Percentiles rank a stretch among this genome's conserved stretches.
Conservation (phyloP, 2,888 invertebrate genomes). For the Leucoptera coffeella region DNA sequence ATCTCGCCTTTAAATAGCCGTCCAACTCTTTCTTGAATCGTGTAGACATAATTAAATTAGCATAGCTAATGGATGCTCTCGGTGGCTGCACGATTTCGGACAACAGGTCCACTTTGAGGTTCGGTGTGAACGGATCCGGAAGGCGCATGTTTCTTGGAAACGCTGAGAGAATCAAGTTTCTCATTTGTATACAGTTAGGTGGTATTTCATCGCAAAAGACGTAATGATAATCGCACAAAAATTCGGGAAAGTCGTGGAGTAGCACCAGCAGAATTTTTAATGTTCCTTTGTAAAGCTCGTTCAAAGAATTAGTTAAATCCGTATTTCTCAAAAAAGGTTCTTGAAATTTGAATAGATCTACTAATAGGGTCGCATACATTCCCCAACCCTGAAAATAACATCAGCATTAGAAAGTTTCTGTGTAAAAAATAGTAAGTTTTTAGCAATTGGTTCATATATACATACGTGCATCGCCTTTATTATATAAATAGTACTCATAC, state of each 20-base stretch:
- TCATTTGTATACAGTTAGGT: constrained; percentile 98
- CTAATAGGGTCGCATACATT: constrained; percentile 92
- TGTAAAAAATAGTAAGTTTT: no score
- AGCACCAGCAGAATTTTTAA: constrained; percentile 89
- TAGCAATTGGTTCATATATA: no score
- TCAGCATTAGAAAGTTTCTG: no score
- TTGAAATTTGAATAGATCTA: constrained; percentile 94
- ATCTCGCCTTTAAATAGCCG: constrained; percentile 88
- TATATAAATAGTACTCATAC: no score
- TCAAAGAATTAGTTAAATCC: constrained; percentile 90
- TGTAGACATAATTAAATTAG: constrained; percentile 77
- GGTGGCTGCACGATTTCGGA: constrained; percentile 86
- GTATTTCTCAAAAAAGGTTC: constrained; percentile 97
- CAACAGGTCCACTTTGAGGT: constrained; percentile 88
- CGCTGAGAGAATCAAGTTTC: constrained; percentile 95
- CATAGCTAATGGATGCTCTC: constrained; percentile 82
- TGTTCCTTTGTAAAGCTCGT: constrained; percentile 92
- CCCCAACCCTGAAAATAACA: constrained; percentile 98
- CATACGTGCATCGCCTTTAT: no score
- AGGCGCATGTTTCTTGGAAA: constrained; percentile 97
- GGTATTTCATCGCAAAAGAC: constrained; percentile 99
- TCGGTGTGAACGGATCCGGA: constrained; percentile 98
- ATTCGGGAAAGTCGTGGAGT: constrained; percentile 98
- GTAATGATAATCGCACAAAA: constrained; percentile 98
- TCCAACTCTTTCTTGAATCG: constrained; percentile 95